Percentiles rank a stretch among this genome's conserved stretches.
These are phyloP conservation scores for Mizuhopecten yessoensis DNA, from an alignment of 1,140 invertebrate genomes.

Conservation along the genomic window DNA sequence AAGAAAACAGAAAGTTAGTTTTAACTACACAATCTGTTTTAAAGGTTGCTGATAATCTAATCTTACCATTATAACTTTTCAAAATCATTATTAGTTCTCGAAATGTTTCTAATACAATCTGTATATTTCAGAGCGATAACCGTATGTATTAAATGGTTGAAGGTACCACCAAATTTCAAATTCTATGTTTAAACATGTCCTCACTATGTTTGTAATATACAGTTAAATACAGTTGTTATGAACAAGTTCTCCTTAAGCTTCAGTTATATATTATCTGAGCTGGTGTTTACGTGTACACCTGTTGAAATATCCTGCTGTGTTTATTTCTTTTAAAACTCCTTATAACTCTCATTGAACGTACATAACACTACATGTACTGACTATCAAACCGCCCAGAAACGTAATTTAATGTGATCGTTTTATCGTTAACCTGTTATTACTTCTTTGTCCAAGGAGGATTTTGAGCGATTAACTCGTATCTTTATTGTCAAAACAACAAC, in stretches of 20 bases:
- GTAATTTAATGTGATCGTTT: background rate
- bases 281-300: background rate
- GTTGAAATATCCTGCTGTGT: background rate
- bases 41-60: background rate
- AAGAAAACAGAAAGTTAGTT: no score
- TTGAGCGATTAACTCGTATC: background rate
- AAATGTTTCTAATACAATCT: background rate
- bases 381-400: background rate
- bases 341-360: background rate
- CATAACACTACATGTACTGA: background rate
- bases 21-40: background rate
- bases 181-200: background rate
- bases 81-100: background rate
- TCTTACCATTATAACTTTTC: background rate
- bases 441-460: background rate
- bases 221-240: background rate
- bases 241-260: background rate
- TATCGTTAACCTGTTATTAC: background rate
- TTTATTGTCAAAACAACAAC: background rate
- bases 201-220: background rate
- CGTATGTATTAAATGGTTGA: background rate
- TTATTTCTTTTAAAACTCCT: no score
- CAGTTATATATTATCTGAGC: background rate
- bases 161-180: background rate
- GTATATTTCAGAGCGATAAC: background rate